Base-by-base conservation (phyloP, 2,888 invertebrate genomes). In the Trichacis sp. region DNA sequence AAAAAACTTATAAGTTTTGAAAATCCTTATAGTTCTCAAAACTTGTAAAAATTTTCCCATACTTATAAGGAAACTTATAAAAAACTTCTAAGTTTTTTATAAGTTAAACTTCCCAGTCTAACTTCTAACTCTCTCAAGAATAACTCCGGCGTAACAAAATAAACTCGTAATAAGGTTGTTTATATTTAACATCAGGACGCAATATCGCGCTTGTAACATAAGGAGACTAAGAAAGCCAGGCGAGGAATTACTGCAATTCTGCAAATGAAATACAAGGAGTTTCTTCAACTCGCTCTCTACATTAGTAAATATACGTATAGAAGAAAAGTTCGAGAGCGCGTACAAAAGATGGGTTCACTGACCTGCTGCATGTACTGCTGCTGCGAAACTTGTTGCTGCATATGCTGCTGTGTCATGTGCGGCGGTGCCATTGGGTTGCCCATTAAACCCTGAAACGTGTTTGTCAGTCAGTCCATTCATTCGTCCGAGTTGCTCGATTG, bases 351-450 rank as follows among this genome's bases (percentile, higher is more conserved):
- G 62, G 67, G 59, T 69, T 71, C 61, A 77, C 77, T 75, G 69
- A 84, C 84, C 83, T 85, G 82, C 76, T 82, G 85, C 83, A 85
- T 84, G 66, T 85, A 85, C 64, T 84, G 81, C 69, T 82, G 80
- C 73, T 83, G 83, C 42, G 80, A 75, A 56, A 83, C 82, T 72
- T 82, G 83, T 71, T 81, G 83, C 69, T 81, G 81, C 70, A 81
- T 79, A 54, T 83, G 82, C 60, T 77, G 77, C 71, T 81, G 82
- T 70, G 80, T 72, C 76, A 83, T 82, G 65, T 82, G 83, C 45
- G 81, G 78, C 64, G 81, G 78, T 69, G 78, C 78, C 83, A 84
- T 83, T 50, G 79, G 77, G 65, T 74, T 82, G 40, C 78, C 73
- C 78, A 84, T 83, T 73, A 84, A 70, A 63, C 71, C 73, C 83